Base-by-base conservation (phyloP, 2,113 vertebrate species). In the Montifringilla adamsi region DNA sequence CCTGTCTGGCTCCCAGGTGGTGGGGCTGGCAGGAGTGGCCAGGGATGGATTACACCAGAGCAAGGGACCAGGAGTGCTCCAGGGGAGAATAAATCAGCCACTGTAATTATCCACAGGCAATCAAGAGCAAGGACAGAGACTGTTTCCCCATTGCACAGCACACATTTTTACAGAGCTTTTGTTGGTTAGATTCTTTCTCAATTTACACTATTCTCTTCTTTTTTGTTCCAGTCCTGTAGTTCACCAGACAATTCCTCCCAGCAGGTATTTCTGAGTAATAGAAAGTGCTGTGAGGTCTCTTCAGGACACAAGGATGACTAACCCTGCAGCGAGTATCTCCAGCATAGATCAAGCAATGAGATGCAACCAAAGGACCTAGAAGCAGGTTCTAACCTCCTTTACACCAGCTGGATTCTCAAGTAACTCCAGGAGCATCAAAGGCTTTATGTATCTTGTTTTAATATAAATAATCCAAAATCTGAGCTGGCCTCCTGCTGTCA, bases 261-360 rank as follows among this genome's bases (percentile, higher is more conserved):
- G 87, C 79, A 93, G 82, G 85, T 74, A 88, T 58, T 81, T 88
- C 50, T 66, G 60, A 73, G 62, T 31, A 69, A 88, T 3, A 47
- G 62, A 80, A 93, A 62, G 44, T 84, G 44, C 47, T 64, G 44
- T 19, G 43, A 92, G 85, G 72, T 95, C 60, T 92, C 28, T 49
- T 95, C 52, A 33, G 83, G 93, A 88, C 68, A 64, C 64, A 86
- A 47, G 58, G 60, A 86, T 93, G 85, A 96, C 83, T 94, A 95
- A 85, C 78, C 41, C 92, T 70, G 70, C 30, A 35, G 55, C 84
- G 68, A 73, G 47, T 85, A 78, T 88, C 90, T 92, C 78, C 87
- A 78, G 75, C 85, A 84, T 8, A 84, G 79, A 84, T 74, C 85
- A 93, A 95, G 47, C 50, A 60, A 24, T 75, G 41, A 80, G 47